Percentiles rank a stretch among this genome's conserved stretches.
These are phyloP conservation scores for Euwallacea fornicatus DNA, from an alignment of 1,140 invertebrate species.

Conservation along the genomic window DNA sequence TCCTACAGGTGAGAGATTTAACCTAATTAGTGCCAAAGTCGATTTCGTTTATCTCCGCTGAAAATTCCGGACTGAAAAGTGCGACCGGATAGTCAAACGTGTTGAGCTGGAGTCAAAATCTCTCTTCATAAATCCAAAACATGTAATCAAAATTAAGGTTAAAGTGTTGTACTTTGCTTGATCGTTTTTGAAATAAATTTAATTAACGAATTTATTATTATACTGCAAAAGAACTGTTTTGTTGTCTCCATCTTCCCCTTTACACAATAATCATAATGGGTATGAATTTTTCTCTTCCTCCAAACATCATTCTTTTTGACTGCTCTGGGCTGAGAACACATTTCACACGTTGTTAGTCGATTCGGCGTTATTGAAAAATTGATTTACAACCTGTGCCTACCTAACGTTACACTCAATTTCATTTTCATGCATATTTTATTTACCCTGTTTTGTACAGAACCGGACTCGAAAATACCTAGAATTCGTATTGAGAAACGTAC, in stretches of 20 bases:
- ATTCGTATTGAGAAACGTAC: too few relatives aligned
- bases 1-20: slow-evolving; percentile 46
- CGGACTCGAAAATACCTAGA: background rate
- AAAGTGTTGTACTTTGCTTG: slow-evolving; percentile 17
- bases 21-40: slow-evolving; percentile 41
- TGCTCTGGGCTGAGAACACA: slow-evolving; percentile 9
- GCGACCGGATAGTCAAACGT: slow-evolving; percentile 28
- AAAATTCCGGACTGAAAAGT: slow-evolving; percentile 41
- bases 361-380: slow-evolving; percentile 45
- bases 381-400: slow-evolving; percentile 45
- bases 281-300: slow-evolving; percentile 28
- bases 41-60: slow-evolving; percentile 42
- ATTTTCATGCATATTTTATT: slow-evolving; percentile 47
- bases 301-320: slow-evolving; percentile 7
- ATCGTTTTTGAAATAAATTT: too few relatives aligned
- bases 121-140: slow-evolving; percentile 37
- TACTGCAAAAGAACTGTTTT: too few relatives aligned
- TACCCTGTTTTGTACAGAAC: slow-evolving; percentile 8
- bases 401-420: slow-evolving; percentile 42
- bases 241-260: too few relatives aligned
- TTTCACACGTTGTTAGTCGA: slow-evolving; percentile 40
- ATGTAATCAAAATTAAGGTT: slow-evolving; percentile 37
- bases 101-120: slow-evolving; percentile 38
- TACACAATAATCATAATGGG: slow-evolving; percentile 18
- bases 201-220: too few relatives aligned